phyloP scores from a whole-genome alignment of 2,113 vertebrate species.

The Centropus bengalensis region DNA sequence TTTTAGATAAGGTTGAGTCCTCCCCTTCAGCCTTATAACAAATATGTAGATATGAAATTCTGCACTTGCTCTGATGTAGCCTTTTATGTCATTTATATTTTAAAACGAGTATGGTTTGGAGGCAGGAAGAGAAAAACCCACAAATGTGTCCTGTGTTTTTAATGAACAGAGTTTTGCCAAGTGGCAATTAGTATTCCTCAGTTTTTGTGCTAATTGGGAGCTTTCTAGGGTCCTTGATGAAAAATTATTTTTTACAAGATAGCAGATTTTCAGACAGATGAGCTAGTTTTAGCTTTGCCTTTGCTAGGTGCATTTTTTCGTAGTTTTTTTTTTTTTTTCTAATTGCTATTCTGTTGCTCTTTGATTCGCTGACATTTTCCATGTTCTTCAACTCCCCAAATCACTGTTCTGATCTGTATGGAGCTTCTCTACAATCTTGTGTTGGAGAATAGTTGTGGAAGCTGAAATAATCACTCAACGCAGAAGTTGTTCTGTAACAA shows the following conservation, averaged over 20 bases:
- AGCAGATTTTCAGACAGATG: slow-evolving; percentile 7
- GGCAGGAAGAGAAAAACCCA: not conserved
- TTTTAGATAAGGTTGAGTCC: not conserved
- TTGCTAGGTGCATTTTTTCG: not conserved
- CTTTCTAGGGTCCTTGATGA: not conserved
- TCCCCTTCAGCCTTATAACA: not conserved
- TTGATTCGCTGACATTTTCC: not conserved
- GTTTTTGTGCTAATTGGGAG: not conserved
- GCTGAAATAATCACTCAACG: slow-evolving; percentile 38
- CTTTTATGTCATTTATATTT: not conserved
- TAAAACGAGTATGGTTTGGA: not conserved
- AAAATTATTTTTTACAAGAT: not conserved
- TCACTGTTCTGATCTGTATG: not conserved
- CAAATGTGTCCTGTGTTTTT: not conserved
- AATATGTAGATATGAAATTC: not conserved
- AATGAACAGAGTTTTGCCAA: slow-evolving; percentile 29
- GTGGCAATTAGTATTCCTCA: not conserved
- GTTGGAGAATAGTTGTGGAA: not conserved
- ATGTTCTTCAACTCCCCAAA: not conserved
- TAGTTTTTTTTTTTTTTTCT: not conserved
- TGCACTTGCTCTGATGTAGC: not conserved
- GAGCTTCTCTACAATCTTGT: not conserved
- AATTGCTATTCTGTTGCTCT: not conserved
- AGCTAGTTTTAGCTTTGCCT: not conserved
- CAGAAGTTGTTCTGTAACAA: slow-evolving; percentile 41